phyloP scores from a whole-genome alignment of 2,797 vertebrate genomes.

The Pipistrellus nathusii region DNA sequence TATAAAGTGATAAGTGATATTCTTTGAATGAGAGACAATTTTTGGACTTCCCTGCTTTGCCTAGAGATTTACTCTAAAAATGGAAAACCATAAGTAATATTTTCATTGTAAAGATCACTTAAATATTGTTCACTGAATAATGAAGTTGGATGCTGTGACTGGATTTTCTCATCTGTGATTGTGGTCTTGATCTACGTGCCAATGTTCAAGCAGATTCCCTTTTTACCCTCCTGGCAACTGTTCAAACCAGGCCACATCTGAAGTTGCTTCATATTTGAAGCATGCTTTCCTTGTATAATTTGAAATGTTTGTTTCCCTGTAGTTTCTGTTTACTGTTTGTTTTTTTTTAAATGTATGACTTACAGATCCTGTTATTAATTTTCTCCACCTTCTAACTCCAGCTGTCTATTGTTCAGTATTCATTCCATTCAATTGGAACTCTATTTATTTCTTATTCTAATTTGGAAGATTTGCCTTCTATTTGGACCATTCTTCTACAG shows the following conservation, averaged over 20 bases:
- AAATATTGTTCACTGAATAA: not conserved
- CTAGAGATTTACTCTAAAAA: slow-evolving; percentile 6
- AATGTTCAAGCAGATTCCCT: not conserved
- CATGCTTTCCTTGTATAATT: not conserved
- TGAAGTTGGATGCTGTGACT: not conserved
- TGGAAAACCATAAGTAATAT: not conserved
- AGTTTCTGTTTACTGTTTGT: not conserved
- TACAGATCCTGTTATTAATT: not conserved
- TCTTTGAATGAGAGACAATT: not conserved
- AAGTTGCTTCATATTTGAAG: slow-evolving; percentile 32
- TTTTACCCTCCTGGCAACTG: not conserved
- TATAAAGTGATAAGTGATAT: not conserved
- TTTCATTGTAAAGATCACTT: not conserved
- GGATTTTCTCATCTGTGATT: slow-evolving; percentile 6
- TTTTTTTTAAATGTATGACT: not conserved
- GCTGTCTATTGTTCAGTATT: not conserved
- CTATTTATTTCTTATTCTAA: not conserved
- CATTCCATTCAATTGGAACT: not conserved
- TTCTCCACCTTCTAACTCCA: not conserved
- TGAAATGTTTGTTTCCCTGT: not conserved
- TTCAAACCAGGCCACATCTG: not conserved
- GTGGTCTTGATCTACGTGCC: not conserved
- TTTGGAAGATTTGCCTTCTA: not conserved
- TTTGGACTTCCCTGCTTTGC: not conserved
- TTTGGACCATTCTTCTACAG: not conserved